Conservation (phyloP, 2,113 vertebrate genomes). For the Acanthochromis polyacanthus region DNA sequence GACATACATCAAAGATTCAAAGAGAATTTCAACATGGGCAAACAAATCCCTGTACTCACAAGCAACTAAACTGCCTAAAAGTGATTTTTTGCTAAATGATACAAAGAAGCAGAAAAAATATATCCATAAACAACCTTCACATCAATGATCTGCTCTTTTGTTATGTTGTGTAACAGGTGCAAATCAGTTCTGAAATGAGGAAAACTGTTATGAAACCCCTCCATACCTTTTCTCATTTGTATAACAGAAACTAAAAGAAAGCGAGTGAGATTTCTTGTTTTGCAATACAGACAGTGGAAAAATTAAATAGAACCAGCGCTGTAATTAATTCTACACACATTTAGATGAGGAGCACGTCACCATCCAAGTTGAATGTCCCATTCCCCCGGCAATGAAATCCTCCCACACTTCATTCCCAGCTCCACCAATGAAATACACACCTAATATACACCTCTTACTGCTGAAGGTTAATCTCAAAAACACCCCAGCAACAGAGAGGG, state of each 20-base stretch:
- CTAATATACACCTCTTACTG: slow-evolving; percentile 28
- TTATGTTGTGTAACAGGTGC: slow-evolving; percentile 25
- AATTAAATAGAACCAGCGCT: not conserved
- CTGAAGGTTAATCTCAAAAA: slow-evolving; percentile 62
- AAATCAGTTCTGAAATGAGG: slow-evolving; percentile 7
- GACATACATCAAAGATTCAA: slow-evolving; percentile 4
- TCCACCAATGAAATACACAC: slow-evolving; percentile 39
- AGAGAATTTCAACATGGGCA: not conserved
- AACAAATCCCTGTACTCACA: not conserved
- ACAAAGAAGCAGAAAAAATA: not conserved
- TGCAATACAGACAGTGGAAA: not conserved
- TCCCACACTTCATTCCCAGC: slow-evolving; percentile 22
- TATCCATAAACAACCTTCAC: slow-evolving; percentile 2
- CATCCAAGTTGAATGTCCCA: not conserved
- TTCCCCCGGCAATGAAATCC: slow-evolving; percentile 12
- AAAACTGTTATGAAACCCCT: slow-evolving; percentile 15
- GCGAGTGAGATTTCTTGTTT: not conserved
- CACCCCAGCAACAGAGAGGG: slow-evolving; percentile 38
- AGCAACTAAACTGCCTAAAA: not conserved
- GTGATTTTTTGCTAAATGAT: not conserved
- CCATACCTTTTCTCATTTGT: not conserved
- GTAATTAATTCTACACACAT: slow-evolving; percentile 13
- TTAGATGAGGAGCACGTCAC: slow-evolving; percentile 20
- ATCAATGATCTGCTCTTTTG: slow-evolving; percentile 23
- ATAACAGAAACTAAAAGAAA: not conserved